phyloP scores from a whole-genome alignment of 2,888 invertebrate species.

The Polydrusus cervinus region DNA sequence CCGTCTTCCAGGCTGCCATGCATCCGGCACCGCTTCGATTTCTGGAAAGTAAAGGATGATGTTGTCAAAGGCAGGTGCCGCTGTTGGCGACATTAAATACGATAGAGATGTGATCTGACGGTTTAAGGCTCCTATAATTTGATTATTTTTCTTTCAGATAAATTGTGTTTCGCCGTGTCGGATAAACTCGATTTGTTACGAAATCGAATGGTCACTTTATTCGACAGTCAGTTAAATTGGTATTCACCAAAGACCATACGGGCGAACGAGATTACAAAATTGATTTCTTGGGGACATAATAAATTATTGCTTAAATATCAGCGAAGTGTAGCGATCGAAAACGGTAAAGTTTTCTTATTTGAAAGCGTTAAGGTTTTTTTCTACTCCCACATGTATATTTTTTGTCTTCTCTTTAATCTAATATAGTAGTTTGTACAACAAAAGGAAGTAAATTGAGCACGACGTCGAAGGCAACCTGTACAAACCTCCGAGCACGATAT shows the following conservation, averaged over 20 bases:
- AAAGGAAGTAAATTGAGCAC: too few species aligned
- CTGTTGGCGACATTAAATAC: conserved; percentile 63
- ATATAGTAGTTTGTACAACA: too few species aligned
- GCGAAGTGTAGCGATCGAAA: not conserved
- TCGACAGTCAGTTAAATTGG: conserved; percentile 47
- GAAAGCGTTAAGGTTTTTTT: too few species aligned
- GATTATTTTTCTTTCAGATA: conserved; percentile 63
- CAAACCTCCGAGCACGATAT: too few species aligned
- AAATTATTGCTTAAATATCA: conserved; percentile 13
- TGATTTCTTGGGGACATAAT: conserved; percentile 39
- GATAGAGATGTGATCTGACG: conserved; percentile 64
- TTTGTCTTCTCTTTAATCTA: too few species aligned
- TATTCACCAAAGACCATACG: conserved; percentile 42
- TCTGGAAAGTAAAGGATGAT: conserved; percentile 63
- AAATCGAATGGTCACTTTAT: conserved; percentile 50
- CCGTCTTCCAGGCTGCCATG: conserved; percentile 25
- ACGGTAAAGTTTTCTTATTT: too few species aligned
- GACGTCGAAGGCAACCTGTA: too few species aligned
- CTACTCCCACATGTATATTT: too few species aligned
- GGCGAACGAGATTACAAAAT: conserved; percentile 45
- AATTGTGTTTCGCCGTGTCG: conserved; percentile 55
- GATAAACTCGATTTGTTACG: conserved; percentile 53
- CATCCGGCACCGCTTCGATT: conserved; percentile 36
- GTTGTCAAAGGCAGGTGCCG: conserved; percentile 66
- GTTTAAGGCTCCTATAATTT: conserved; percentile 62